Conservation (phyloP, 2,797 vertebrate genomes). For the Pitangus sulphuratus region DNA sequence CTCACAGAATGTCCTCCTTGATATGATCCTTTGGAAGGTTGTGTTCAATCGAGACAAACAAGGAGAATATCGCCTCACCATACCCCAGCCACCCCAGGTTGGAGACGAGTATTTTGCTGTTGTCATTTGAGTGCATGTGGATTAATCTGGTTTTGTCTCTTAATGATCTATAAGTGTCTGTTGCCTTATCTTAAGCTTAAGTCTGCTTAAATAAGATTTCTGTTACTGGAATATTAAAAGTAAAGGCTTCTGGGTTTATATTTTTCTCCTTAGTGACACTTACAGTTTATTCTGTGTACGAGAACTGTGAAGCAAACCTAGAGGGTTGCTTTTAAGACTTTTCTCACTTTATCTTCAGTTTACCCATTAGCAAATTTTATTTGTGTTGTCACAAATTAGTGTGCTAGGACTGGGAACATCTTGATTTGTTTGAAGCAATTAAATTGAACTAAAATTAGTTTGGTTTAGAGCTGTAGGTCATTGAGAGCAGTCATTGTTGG, state of each 20-base stretch:
- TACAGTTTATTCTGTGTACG: background rate
- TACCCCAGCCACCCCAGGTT: slow-evolving; percentile 92
- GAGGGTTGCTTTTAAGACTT: background rate
- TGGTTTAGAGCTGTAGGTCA: background rate
- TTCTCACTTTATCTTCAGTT: background rate
- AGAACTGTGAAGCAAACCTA: background rate
- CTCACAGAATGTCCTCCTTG: slow-evolving; percentile 97
- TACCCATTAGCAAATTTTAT: background rate
- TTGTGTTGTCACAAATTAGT: background rate
- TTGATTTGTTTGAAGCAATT: background rate
- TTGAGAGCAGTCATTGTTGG: background rate
- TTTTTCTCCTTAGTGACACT: background rate
- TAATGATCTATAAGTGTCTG: background rate
- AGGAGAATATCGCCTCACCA: slow-evolving; percentile 88
- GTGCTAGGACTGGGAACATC: background rate
- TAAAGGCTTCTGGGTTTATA: background rate
- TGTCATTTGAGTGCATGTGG: slow-evolving; percentile 58
- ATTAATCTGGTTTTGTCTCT: slow-evolving; percentile 25
- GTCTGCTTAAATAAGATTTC: background rate
- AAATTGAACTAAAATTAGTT: background rate
- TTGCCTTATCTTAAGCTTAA: slow-evolving; percentile 18
- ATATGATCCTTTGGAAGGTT: slow-evolving; percentile 98
- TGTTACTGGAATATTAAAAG: background rate
- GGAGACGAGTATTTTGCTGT: slow-evolving; percentile 83
- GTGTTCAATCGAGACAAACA: slow-evolving; percentile 98